phyloP scores from a whole-genome alignment of 2,113 vertebrate genomes.

The Pseudorhombus dupliciocellatus region DNA sequence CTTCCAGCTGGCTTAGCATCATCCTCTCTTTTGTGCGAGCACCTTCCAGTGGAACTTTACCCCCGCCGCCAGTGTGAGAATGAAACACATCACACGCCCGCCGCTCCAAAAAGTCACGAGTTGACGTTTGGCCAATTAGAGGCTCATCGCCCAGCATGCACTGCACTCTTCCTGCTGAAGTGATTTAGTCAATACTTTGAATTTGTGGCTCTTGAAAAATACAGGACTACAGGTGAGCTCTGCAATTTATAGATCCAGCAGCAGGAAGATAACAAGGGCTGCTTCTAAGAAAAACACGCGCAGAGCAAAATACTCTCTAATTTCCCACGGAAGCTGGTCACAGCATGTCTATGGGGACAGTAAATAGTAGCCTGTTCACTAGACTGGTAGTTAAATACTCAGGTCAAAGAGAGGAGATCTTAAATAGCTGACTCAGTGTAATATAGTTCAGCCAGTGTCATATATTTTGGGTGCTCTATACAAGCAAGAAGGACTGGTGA shows the following conservation, averaged over 20 bases:
- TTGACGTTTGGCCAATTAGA: conserved; percentile 45
- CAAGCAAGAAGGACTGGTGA: background rate
- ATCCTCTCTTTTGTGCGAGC: conserved; percentile 14
- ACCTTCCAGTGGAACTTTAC: conserved; percentile 20
- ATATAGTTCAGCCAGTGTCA: background rate
- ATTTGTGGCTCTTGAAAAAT: background rate
- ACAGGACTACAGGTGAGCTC: background rate
- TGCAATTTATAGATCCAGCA: background rate
- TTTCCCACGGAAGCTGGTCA: conserved; percentile 18
- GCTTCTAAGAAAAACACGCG: background rate
- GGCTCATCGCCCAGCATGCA: background rate
- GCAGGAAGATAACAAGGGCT: background rate
- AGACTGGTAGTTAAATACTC: background rate
- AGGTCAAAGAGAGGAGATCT: background rate
- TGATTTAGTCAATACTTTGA: background rate
- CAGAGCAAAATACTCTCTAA: conserved; percentile 13
- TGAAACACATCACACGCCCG: conserved; percentile 33
- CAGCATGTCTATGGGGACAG: conserved; percentile 13
- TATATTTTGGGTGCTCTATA: background rate
- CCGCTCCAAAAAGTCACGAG: conserved; percentile 30
- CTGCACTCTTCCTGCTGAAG: background rate
- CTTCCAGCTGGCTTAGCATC: conserved; percentile 26
- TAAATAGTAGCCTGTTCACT: background rate
- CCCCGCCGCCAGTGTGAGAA: conserved; percentile 3
- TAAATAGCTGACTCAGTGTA: background rate